phyloP scores from a whole-genome alignment of 2,113 vertebrate species.

The Chionis minor region DNA sequence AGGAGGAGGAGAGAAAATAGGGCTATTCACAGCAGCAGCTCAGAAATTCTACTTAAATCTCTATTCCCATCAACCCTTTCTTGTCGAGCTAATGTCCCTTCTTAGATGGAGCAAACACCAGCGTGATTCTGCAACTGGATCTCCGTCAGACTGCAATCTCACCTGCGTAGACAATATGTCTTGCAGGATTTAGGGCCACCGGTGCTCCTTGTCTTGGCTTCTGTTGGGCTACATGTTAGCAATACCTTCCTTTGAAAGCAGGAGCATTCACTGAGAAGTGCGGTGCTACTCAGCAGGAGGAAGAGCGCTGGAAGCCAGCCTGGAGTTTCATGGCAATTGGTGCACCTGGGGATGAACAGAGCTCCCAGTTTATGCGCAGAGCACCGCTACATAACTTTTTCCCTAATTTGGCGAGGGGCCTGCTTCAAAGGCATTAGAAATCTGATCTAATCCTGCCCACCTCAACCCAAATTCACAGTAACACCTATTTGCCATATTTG shows the following conservation, averaged over 20 bases:
- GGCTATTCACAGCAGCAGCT: background rate
- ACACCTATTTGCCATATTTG: background rate
- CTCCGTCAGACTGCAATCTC: background rate
- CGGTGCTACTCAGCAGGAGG: background rate
- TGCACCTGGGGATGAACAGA: background rate
- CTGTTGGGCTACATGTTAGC: background rate
- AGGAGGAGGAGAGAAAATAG: background rate
- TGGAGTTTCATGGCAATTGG: background rate
- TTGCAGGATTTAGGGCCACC: background rate
- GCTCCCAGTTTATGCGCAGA: background rate
- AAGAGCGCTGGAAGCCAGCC: background rate
- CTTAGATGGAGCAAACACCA: background rate
- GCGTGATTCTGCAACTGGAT: background rate
- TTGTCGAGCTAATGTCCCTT: background rate
- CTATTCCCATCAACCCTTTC: background rate
- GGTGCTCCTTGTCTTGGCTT: background rate
- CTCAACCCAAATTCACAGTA: background rate
- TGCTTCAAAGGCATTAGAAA: background rate
- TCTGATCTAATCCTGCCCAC: background rate
- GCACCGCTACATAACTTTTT: background rate
- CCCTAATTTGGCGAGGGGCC: background rate
- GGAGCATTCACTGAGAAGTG: background rate
- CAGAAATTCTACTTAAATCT: background rate
- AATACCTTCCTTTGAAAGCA: background rate
- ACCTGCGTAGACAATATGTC: fast-evolving